Evolutionary conservation across 2,888 invertebrate species (phyloP).

Genomic region (Cataglyphis livida): DNA sequence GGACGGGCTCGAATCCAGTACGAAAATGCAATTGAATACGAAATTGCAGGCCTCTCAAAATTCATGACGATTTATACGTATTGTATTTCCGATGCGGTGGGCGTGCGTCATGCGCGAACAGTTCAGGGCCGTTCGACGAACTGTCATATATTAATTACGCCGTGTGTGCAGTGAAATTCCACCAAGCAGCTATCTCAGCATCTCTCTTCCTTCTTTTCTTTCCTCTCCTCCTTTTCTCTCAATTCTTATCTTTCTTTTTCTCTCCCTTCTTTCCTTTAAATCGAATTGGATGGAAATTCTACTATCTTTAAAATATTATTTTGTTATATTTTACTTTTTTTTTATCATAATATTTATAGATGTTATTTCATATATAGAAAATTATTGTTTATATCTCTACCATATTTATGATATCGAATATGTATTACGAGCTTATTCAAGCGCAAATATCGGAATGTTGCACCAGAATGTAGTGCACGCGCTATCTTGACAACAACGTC

Average conservation of each 20-base stretch:
- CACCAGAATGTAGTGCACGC: not conserved
- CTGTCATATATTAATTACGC: conserved; percentile 78
- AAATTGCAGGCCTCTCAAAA: conserved; percentile 81
- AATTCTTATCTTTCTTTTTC: not conserved
- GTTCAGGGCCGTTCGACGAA: conserved; percentile 66
- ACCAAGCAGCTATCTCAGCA: conserved; percentile 15
- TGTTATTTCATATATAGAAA: not conserved
- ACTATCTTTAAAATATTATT: not conserved
- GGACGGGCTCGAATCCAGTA: conserved; percentile 59
- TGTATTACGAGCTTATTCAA: not conserved
- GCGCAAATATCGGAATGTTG: not conserved
- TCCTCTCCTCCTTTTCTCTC: not conserved
- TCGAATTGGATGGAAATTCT: not conserved
- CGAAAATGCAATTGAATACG: conserved; percentile 78
- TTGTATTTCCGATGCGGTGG: conserved; percentile 78
- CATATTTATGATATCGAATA: conserved; percentile 13
- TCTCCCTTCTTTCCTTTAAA: not conserved
- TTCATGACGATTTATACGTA: conserved; percentile 82
- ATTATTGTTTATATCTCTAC: not conserved
- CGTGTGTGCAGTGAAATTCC: conserved; percentile 32
- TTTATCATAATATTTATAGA: not conserved
- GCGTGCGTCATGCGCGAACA: conserved; percentile 71
- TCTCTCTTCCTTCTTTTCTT: not conserved
- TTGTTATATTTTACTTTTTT: not conserved
- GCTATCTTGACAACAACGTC: conserved; percentile 43